phyloP scores from a whole-genome alignment of 2,888 invertebrate species.

The Tortricodes alternella region DNA sequence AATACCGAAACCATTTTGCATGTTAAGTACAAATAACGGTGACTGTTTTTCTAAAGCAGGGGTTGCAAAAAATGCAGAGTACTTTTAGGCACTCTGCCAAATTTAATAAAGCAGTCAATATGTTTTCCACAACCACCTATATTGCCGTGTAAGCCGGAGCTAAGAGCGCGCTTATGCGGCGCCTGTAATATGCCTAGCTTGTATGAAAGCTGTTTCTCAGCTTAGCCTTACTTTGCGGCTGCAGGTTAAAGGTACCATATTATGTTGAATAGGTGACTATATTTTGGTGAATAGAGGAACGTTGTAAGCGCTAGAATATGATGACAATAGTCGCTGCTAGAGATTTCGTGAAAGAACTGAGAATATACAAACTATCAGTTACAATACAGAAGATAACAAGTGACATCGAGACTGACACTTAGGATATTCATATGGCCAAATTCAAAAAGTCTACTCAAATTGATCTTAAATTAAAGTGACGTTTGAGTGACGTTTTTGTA shows the following conservation, averaged over 20 bases:
- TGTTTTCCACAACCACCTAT: slow-evolving; percentile 26
- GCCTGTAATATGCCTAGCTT: slow-evolving; percentile 27
- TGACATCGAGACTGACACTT: no score
- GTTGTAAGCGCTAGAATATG: not conserved
- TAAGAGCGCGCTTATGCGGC: slow-evolving; percentile 18
- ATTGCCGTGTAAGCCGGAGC: slow-evolving; percentile 18
- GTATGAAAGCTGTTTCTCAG: slow-evolving; percentile 29
- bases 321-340: no score
- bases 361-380: no score
- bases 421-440: no score
- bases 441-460: no score
- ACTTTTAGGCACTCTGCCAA: slow-evolving; percentile 31
- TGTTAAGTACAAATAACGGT: slow-evolving; percentile 12
- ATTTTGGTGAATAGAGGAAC: slow-evolving; percentile 4
- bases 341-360: no score
- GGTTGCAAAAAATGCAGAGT: slow-evolving; percentile 26
- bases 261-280: slow-evolving; percentile 15
- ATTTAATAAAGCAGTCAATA: slow-evolving; percentile 32
- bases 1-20: slow-evolving; percentile 12
- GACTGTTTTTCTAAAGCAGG: slow-evolving; percentile 20
- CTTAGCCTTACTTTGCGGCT: slow-evolving; percentile 24
- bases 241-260: slow-evolving; percentile 20
- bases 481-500: no score
- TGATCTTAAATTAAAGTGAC: no score
- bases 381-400: no score